Conservation (phyloP, 2,113 vertebrate genomes). For the Gymnogyps californianus region DNA sequence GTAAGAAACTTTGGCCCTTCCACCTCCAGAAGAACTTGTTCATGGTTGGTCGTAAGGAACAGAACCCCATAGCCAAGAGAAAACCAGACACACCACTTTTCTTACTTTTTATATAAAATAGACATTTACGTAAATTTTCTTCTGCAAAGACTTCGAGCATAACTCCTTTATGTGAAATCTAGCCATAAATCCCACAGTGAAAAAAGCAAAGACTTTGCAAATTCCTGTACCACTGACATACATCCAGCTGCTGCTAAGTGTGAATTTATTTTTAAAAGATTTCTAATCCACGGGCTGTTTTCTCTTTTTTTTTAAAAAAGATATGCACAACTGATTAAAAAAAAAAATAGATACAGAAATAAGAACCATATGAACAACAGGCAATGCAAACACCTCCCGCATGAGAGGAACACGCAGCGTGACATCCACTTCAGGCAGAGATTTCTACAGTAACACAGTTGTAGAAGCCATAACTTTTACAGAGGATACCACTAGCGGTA, state of each 20-base stretch:
- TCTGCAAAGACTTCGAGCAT: constrained; percentile 50
- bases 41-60: not conserved
- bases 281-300: not conserved
- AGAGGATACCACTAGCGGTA: not conserved
- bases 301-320: not conserved
- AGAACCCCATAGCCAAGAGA: not conserved
- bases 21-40: not conserved
- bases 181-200: constrained; percentile 42
- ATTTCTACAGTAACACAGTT: not conserved
- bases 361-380: constrained; percentile 28
- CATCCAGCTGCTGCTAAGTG: constrained; percentile 32
- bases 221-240: constrained; percentile 42
- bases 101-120: constrained; percentile 78
- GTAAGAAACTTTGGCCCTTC: not conserved
- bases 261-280: constrained; percentile 10
- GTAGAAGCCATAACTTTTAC: constrained; percentile 23
- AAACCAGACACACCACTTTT: constrained; percentile 41
- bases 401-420: not conserved
- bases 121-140: constrained; percentile 73
- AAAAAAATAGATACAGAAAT: not conserved
- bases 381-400: not conserved
- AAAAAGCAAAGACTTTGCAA: constrained; percentile 48
- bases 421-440: constrained; percentile 36
- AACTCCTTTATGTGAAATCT: constrained; percentile 54
- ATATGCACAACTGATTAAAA: constrained; percentile 8